These are phyloP conservation scores for Zootermopsis nevadensis DNA, from an alignment of 2,888 invertebrate species.

Conservation along the genomic window DNA sequence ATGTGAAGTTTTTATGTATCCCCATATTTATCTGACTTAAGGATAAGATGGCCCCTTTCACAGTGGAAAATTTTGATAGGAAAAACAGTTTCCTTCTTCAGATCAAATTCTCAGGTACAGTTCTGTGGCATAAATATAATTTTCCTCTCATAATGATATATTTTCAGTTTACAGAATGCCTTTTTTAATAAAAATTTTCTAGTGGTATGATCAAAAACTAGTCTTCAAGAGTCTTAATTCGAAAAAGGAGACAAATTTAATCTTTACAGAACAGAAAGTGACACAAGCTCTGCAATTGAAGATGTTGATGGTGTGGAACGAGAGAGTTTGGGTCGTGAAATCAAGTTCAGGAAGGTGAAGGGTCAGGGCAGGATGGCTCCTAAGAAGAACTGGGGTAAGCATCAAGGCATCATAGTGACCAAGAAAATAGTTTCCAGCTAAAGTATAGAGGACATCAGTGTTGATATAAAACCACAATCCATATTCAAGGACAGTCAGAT, in stretches of 20 bases:
- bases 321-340: conserved; percentile 53
- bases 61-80: not conserved
- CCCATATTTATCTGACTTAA: not conserved
- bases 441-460: not conserved
- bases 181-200: not conserved
- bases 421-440: too few relatives aligned
- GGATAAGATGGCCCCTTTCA: not conserved
- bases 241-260: too few relatives aligned
- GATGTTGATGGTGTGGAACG: conserved; percentile 57
- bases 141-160: too few relatives aligned
- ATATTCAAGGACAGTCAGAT: too few relatives aligned
- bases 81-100: not conserved
- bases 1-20: not conserved
- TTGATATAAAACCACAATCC: too few relatives aligned
- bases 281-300: conserved; percentile 54
- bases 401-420: not conserved
- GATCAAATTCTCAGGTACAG: too few relatives aligned
- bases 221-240: too few relatives aligned
- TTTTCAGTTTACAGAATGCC: not conserved
- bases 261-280: conserved; percentile 52
- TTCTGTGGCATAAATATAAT: too few relatives aligned
- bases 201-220: too few relatives aligned
- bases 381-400: conserved; percentile 62
- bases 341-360: conserved; percentile 28
- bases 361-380: conserved; percentile 59